These are phyloP conservation scores for Troides aeacus DNA, from an alignment of 2,888 invertebrate genomes.

Conservation along the genomic window DNA sequence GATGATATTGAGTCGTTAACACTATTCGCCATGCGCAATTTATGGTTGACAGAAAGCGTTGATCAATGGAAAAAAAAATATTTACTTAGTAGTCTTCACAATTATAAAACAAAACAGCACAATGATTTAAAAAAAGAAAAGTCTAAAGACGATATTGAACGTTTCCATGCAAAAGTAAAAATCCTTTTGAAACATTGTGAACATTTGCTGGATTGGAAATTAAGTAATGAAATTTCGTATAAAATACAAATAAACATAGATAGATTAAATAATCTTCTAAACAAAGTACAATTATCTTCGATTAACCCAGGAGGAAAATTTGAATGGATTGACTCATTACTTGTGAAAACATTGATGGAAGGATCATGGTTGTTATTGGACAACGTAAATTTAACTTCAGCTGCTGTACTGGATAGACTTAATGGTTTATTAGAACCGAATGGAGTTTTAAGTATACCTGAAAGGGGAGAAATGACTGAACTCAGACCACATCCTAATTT, in stretches of 20 bases:
- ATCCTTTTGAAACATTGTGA: slow-evolving; percentile 55
- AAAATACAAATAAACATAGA: slow-evolving; percentile 48
- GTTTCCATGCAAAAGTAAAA: slow-evolving; percentile 54
- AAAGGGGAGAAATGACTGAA: slow-evolving; percentile 91
- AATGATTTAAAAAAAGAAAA: slow-evolving; percentile 36
- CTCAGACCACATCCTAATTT: slow-evolving; percentile 94
- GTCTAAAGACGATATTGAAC: slow-evolving; percentile 43
- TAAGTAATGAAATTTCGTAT: slow-evolving; percentile 34
- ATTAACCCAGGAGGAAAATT: slow-evolving; percentile 93
- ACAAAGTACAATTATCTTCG: slow-evolving; percentile 77
- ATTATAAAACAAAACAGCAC: slow-evolving; percentile 52
- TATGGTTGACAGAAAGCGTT: slow-evolving; percentile 54
- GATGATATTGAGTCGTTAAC: slow-evolving; percentile 79
- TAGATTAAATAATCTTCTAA: slow-evolving; percentile 60
- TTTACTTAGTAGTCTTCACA: slow-evolving; percentile 53
- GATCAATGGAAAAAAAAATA: slow-evolving; percentile 51
- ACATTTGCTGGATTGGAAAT: slow-evolving; percentile 43
- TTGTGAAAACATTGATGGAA: slow-evolving; percentile 90
- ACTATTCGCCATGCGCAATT: slow-evolving; percentile 69
- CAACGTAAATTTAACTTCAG: slow-evolving; percentile 97
- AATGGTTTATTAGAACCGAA: slow-evolving; percentile 97
- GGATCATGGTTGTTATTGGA: slow-evolving; percentile 93
- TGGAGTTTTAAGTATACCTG: slow-evolving; percentile 93
- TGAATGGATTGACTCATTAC: slow-evolving; percentile 94
- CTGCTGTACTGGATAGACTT: slow-evolving; percentile 97